These are phyloP conservation scores for Eupithecia vulgata DNA, from an alignment of 2,888 invertebrate species.

Conservation along the genomic window DNA sequence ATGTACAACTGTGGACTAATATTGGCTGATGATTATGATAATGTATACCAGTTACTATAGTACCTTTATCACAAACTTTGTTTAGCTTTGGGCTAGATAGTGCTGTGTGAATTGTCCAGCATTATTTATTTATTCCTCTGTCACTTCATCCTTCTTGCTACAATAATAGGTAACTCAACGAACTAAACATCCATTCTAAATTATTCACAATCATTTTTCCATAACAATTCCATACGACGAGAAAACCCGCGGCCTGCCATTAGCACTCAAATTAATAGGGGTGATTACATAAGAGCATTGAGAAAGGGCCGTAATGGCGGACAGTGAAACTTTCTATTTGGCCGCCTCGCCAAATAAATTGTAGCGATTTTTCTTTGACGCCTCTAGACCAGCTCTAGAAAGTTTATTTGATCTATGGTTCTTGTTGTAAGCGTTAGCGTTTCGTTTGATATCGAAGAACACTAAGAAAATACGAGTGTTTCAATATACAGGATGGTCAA, in stretches of 20 bases:
- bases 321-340: conserved; percentile 67
- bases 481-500: too few species aligned
- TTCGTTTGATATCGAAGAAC: not conserved
- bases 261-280: conserved; percentile 52
- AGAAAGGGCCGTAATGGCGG: conserved; percentile 62
- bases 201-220: not conserved
- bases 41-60: too few species aligned
- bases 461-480: too few species aligned
- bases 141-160: too few species aligned
- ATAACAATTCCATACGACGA: not conserved
- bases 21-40: too few species aligned
- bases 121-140: too few species aligned
- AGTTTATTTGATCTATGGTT: conserved; percentile 57
- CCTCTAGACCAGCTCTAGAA: conserved; percentile 58
- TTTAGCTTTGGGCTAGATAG: too few species aligned
- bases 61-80: too few species aligned
- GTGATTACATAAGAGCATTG: conserved; percentile 58
- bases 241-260: not conserved
- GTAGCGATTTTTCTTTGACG: conserved; percentile 79
- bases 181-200: too few species aligned
- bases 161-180: too few species aligned
- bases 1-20: too few species aligned
- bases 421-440: conserved; percentile 14
- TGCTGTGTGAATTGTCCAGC: too few species aligned
- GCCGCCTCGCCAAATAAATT: conserved; percentile 71